Base-by-base conservation (phyloP, 2,888 invertebrate genomes). In the Entomobrya proxima region DNA sequence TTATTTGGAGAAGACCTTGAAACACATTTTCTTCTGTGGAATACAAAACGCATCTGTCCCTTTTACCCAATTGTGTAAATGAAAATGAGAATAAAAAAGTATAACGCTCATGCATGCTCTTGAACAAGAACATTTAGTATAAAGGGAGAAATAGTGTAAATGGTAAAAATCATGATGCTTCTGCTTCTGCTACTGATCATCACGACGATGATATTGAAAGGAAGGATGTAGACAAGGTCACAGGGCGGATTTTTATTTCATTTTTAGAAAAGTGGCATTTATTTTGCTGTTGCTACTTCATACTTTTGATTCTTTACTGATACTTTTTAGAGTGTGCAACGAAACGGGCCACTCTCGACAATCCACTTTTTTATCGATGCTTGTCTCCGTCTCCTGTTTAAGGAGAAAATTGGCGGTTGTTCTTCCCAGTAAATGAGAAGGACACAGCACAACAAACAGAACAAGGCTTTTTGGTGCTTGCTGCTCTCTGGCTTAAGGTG, bases 141-240 rank as follows among this genome's bases (percentile, higher is more conserved):
- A 37, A 67, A 67, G 37, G 27, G 67, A 67, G 13, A 37, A 40
- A 21, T 21, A 40, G 11, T 37, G 21, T 7, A 18, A 18, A 24
- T 24, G n/a, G 27, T 30, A 58, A 30, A 58, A 9, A 27, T 4
- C 24, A 6, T 58, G 24, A 27, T n/a, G 58, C 11, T 58, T 2
- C 24, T 58, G 9, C 7, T 27, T 27, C 11, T 24, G 58, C 18
- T 58, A 24, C 21, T 27, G 58, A 2, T 61, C 2, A 15, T 61
- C 11, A 11, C 21, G 30, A 11, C 30, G 21, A 37, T 55, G 69
- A 27, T 47, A 47, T 61, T 61, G 47, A 85, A 74, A 74, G 79
- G 79, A 77, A 85, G 78, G 78, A 85, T 79, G 79, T 79, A 24
- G 37, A 64, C 74, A 85, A 85, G 85, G 84, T 84, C 84, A 78